Base-by-base conservation (phyloP, 2,797 vertebrate species). In the Gorsachius magnificus region DNA sequence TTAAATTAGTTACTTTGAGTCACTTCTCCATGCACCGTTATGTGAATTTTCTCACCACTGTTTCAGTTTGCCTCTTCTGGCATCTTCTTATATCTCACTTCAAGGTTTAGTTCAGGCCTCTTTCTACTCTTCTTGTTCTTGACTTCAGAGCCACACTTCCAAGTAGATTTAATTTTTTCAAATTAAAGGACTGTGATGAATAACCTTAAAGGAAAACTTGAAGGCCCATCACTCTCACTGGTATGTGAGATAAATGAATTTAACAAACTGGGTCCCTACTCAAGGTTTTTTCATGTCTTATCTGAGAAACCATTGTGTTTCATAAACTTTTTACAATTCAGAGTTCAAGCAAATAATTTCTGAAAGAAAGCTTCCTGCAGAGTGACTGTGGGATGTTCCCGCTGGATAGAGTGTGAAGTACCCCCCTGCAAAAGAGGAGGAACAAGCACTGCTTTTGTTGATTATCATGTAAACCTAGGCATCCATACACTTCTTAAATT, bases 391-490 rank as follows among this genome's bases (percentile, higher is more conserved):
- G 88, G 78, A 87, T 78, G 90, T 87, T 91, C 78, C 79, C 77
- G 90, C 69, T 86, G 74, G 61, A 78, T 75, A 35, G 63, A 58
- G 63, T 87, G 76, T 92, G 91, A 95, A 96, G 92, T 92, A 89
- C 63, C 60, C 94, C 71, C 80, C 29, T 79, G 33, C 50, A 77
- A 91, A 95, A 78, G 80, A 95, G 79, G 93, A 87, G 89, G 95
- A 96, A 97, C 85, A 96, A 94, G 87, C 92, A 88, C 35, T 2
- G 51, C 89, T 96, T 97, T 95, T 96, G 87, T 96, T 96, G 89
- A 96, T 97, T 98, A 95, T 97, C 93, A 96, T 97, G 97, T 97
- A 97, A 98, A 95, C 97, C 91, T 91, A 22, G 51, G 74, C 69
- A 88, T 91, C 96, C 90, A 90, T 95, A 93, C 90, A 83, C 87